These are phyloP conservation scores for chimpanzee (Pan troglodytes) DNA, from an alignment of 2,113 vertebrate genomes.

Conservation along the genomic window NHGRI_mPanTro3-v2.1_pri NC_072404.2:158215001-158215500, in stretches of 20 bases:
- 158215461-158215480: rapidly evolving
- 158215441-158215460: not conserved
- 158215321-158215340: not conserved
- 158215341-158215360: not conserved
- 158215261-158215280: not conserved
- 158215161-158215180: not conserved
- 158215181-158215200: not conserved
- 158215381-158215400: not conserved
- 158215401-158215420: not conserved
- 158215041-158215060: not conserved
- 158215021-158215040: not conserved
- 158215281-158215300: not conserved
- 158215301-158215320: not conserved
- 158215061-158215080: not conserved
- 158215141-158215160: not conserved
- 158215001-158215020: not conserved
- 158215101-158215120: not conserved
- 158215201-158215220: not conserved
- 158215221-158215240: not conserved
- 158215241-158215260: not conserved
- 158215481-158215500: too few species aligned
- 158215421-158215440: not conserved
- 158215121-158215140: not conserved
- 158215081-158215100: not conserved
- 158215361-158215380: not conserved